A percentile compares a stretch with the other conserved stretches of the same genome.
These are phyloP conservation scores for Aethina tumida DNA, from an alignment of 1,140 invertebrate genomes.

Conservation along the genomic window DNA sequence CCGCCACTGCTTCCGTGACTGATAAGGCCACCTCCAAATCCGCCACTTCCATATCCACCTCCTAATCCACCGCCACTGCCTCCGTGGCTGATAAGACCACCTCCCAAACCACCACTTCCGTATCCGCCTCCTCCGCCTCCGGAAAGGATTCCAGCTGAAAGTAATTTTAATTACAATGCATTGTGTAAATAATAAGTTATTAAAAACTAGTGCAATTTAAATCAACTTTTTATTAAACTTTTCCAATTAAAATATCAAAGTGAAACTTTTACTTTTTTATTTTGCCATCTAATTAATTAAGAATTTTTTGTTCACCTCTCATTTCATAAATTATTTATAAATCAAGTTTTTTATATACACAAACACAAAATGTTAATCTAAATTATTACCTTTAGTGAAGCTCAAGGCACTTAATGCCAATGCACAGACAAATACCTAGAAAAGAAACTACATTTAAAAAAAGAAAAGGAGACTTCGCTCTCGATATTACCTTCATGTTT, in stretches of 20 bases:
- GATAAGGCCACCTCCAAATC: not conserved
- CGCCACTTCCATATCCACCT: constrained; percentile 1
- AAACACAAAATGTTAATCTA: constrained; percentile 3
- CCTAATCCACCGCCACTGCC: constrained; percentile 11
- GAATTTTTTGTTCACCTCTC: constrained; percentile 1
- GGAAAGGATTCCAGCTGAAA: constrained; percentile 18
- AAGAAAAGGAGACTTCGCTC: no score
- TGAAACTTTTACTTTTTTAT: not conserved
- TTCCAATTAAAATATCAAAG: not conserved
- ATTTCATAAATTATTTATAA: not conserved
- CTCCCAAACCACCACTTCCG: constrained; percentile 4
- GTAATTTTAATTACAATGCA: constrained; percentile 1
- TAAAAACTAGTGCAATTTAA: no score
- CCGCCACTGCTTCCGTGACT: not conserved
- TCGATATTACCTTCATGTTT: no score
- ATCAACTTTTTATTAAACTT: not conserved
- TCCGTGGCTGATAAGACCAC: not conserved
- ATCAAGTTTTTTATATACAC: no score
- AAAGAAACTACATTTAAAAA: no score
- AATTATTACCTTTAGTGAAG: constrained; percentile 16
- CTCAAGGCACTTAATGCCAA: constrained; percentile 17
- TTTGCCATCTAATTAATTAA: not conserved
- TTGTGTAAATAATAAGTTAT: no score
- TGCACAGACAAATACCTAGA: constrained; percentile 22
- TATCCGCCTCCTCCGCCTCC: constrained; percentile 16